Evolutionary conservation across 2,113 vertebrate genomes (phyloP).

Genomic region (Sorex araneus): DNA sequence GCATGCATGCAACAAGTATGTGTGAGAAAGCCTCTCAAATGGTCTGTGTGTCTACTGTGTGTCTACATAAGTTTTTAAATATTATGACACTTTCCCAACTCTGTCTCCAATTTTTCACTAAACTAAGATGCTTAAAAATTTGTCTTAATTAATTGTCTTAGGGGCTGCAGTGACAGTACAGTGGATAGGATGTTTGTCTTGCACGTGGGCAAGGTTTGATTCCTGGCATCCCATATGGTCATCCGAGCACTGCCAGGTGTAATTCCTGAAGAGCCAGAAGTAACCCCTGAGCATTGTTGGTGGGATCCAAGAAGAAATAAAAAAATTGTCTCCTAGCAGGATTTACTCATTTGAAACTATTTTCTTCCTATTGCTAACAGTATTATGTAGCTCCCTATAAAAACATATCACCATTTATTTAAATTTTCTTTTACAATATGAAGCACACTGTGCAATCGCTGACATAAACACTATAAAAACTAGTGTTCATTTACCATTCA

Average conservation of each 20-base stretch:
- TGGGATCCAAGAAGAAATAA: no score
- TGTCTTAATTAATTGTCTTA: no score
- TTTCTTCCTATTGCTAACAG: not conserved
- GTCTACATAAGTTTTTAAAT: not conserved
- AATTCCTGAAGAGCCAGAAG: no score
- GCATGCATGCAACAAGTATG: not conserved
- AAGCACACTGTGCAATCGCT: constrained; percentile 30
- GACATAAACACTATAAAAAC: not conserved
- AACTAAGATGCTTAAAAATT: not conserved
- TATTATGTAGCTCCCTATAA: constrained; percentile 1
- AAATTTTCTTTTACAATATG: constrained; percentile 1
- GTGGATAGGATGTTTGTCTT: no score
- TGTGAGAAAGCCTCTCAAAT: not conserved
- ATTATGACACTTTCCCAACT: not conserved
- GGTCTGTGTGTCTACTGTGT: not conserved
- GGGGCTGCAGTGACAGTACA: no score
- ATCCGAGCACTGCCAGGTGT: no score
- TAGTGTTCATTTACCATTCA: not conserved
- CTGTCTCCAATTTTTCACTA: not conserved
- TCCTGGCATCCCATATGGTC: no score
- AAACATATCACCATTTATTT: constrained; percentile 20
- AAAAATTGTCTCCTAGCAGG: not conserved
- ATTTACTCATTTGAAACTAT: not conserved
- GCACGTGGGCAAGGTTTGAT: no score
- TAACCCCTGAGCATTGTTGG: no score